Percentiles rank a stretch among this genome's conserved stretches.
These are phyloP conservation scores for Squalus acanthias DNA, from an alignment of 2,797 vertebrate genomes.

Conservation along the genomic window DNA sequence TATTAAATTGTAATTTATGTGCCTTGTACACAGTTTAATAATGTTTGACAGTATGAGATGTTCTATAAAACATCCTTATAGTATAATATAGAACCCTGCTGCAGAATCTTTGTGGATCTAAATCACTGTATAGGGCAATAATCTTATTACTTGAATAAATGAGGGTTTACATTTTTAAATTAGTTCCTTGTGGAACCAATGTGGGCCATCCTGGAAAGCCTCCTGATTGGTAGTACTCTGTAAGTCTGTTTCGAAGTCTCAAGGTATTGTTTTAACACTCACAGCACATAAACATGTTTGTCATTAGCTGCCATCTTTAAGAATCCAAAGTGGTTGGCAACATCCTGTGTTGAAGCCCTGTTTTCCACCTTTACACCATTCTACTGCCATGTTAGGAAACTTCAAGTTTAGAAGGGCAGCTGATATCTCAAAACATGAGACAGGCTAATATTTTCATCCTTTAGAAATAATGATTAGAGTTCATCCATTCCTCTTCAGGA, in stretches of 20 bases:
- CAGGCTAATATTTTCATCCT: not conserved
- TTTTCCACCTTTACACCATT: not conserved
- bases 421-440: not conserved
- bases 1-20: not conserved
- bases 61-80: not conserved
- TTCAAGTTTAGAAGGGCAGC: not conserved
- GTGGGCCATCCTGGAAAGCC: not conserved
- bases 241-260: no score
- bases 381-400: not conserved
- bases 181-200: not conserved
- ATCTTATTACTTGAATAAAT: slow-evolving; percentile 2
- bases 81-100: not conserved
- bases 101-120: not conserved
- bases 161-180: not conserved
- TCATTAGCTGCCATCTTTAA: not conserved
- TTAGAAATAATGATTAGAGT: not conserved
- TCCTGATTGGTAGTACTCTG: not conserved
- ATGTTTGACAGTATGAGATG: not conserved
- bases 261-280: not conserved
- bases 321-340: not conserved
- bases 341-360: not conserved
- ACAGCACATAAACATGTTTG: not conserved
- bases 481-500: not conserved
- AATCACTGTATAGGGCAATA: not conserved
- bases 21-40: not conserved